A percentile compares a stretch with the other conserved stretches of the same genome.
These are phyloP conservation scores for Biston betularia DNA, from an alignment of 2,888 invertebrate species.

Conservation along the genomic window DNA sequence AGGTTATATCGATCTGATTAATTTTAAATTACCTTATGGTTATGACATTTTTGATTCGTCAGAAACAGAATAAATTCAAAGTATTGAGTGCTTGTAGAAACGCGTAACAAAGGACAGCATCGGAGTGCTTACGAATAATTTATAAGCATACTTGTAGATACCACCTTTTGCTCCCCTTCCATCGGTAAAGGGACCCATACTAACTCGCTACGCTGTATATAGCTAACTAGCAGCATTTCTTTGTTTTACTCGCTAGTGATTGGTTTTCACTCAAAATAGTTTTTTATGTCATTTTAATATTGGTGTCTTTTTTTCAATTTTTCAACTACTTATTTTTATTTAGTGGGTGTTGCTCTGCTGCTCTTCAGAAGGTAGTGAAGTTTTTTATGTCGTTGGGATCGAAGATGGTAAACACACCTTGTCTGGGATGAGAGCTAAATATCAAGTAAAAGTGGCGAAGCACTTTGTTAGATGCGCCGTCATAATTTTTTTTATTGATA, in stretches of 20 bases:
- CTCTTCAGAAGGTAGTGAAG: no score
- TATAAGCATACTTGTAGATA: conserved; percentile 66
- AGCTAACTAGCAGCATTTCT: no score
- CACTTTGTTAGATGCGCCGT: no score
- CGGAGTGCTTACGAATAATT: conserved; percentile 70
- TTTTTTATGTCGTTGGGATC: no score
- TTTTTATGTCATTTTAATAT: neutral
- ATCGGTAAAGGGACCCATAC: conserved; percentile 26
- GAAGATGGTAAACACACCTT: no score
- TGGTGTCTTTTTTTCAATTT: no score
- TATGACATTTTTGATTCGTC: conserved; percentile 3
- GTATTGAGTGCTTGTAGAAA: conserved; percentile 53
- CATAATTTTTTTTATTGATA: no score
- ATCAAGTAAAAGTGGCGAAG: no score
- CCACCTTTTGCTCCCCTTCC: conserved; percentile 20
- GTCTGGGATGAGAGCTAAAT: no score
- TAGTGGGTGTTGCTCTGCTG: no score
- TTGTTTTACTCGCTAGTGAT: neutral
- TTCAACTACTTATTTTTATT: no score
- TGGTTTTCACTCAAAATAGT: neutral
- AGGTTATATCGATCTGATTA: neutral
- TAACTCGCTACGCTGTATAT: neutral
- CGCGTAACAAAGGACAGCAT: conserved; percentile 68
- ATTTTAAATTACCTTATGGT: neutral
- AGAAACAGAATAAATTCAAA: conserved; percentile 15